phyloP scores from a whole-genome alignment of 92 coral and sea anemone genomes.

The Pocillopora grandis region DNA sequence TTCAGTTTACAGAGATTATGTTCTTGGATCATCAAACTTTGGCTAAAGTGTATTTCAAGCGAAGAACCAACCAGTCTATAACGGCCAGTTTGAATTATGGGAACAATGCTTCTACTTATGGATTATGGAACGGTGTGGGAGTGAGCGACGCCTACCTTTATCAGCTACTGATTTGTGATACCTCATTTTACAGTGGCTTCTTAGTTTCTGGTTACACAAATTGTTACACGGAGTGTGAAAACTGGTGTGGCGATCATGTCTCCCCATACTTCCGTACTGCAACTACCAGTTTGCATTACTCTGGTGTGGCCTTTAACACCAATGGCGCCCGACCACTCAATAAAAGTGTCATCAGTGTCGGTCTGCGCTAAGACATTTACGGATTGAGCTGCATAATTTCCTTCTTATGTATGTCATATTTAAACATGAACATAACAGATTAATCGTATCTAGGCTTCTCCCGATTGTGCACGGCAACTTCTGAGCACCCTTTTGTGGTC shows the following conservation, averaged over 20 bases:
- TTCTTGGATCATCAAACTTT: neutral
- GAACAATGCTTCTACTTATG: neutral
- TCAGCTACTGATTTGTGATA: neutral
- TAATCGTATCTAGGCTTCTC: too few relatives aligned
- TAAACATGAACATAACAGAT: too few relatives aligned
- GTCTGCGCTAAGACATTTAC: slow-evolving; percentile 33
- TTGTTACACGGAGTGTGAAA: neutral
- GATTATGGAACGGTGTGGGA: neutral
- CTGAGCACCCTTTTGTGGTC: too few relatives aligned
- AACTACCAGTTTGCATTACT: neutral
- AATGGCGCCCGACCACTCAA: neutral
- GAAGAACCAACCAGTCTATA: neutral
- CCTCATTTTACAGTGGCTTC: neutral
- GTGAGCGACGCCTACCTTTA: neutral
- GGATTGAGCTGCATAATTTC: neutral
- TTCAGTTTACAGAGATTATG: neutral
- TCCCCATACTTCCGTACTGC: slow-evolving; percentile 46
- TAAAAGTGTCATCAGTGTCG: slow-evolving; percentile 37
- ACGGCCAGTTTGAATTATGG: neutral
- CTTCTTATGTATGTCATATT: too few relatives aligned
- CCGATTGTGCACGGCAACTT: too few relatives aligned
- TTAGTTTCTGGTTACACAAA: neutral
- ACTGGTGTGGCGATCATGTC: neutral
- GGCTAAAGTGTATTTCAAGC: neutral
- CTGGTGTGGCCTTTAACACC: slow-evolving; percentile 44